A percentile compares a stretch with the other conserved stretches of the same genome.
phyloP scores from a whole-genome alignment of 1,140 invertebrate species.

The Scaptomyza montana region DNA sequence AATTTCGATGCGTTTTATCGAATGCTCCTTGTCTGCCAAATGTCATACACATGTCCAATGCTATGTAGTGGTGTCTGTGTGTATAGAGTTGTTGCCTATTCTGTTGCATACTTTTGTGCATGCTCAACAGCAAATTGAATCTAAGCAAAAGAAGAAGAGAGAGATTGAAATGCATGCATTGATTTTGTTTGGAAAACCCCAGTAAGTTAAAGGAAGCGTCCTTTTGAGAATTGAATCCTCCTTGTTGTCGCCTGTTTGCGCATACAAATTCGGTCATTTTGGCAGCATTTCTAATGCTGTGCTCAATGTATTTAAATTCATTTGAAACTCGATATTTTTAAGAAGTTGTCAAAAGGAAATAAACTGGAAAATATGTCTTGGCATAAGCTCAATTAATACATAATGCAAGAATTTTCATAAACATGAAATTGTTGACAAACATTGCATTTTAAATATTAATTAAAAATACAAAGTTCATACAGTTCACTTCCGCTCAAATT shows the following conservation, averaged over 20 bases:
- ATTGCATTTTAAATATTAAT: no score
- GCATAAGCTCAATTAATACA: neutral
- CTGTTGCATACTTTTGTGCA: slow-evolving; percentile 78
- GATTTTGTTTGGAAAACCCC: slow-evolving; percentile 47
- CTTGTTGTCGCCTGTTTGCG: slow-evolving; percentile 43
- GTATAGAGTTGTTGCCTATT: slow-evolving; percentile 57
- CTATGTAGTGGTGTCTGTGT: slow-evolving; percentile 9
- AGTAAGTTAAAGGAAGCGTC: neutral
- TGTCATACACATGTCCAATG: slow-evolving; percentile 70
- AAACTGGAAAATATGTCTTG: slow-evolving; percentile 28
- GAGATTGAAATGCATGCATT: slow-evolving; percentile 36
- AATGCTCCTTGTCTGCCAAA: slow-evolving; percentile 72
- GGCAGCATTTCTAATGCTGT: slow-evolving; percentile 59
- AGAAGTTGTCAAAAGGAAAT: slow-evolving; percentile 21
- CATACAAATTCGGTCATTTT: slow-evolving; percentile 70
- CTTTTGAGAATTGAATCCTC: neutral
- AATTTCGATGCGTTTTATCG: slow-evolving; percentile 76
- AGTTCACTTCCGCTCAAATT: no score
- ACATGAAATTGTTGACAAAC: neutral
- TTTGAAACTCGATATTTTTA: slow-evolving; percentile 28
- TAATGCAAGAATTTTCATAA: neutral
- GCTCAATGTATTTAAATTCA: slow-evolving; percentile 46
- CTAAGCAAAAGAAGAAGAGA: slow-evolving; percentile 49
- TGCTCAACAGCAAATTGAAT: slow-evolving; percentile 75
- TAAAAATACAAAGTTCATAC: no score